Conservation (phyloP, 2,888 invertebrate species). For the Sphecodes monilicornis region DNA sequence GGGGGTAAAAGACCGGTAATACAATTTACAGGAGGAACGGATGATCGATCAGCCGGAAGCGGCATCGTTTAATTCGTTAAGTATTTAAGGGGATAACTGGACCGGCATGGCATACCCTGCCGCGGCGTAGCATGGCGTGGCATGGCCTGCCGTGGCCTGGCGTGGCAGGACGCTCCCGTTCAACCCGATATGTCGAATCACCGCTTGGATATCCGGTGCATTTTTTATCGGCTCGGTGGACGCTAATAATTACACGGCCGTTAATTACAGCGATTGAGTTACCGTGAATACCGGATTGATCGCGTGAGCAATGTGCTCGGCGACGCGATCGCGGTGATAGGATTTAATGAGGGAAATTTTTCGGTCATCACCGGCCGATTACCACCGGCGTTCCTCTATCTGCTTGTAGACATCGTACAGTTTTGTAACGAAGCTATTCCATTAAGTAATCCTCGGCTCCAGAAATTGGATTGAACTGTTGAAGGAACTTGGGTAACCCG, state of each 20-base stretch:
- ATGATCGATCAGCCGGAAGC: conserved; percentile 40
- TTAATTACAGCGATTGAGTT: conserved; percentile 17
- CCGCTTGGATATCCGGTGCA: conserved; percentile 25
- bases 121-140: not conserved
- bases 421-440: conserved; percentile 6
- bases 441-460: conserved; percentile 8
- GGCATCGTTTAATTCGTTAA: conserved; percentile 50
- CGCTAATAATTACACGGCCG: conserved; percentile 11
- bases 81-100: conserved; percentile 43
- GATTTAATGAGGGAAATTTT: conserved; percentile 11
- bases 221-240: conserved; percentile 17
- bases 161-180: not conserved
- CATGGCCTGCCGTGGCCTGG: not conserved
- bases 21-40: conserved; percentile 40
- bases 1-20: conserved; percentile 37
- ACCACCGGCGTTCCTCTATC: not conserved
- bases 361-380: not conserved
- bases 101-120: not conserved
- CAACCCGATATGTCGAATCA: conserved; percentile 19
- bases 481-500: not conserved
- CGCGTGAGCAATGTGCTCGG: conserved; percentile 5
- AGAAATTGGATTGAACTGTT: conserved; percentile 2
- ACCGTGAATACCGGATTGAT: conserved; percentile 1
- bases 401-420: not conserved
- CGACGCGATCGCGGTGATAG: not conserved